Percentiles rank a stretch among this genome's conserved stretches.
phyloP scores from a whole-genome alignment of 2,888 invertebrate species.

The Venustoraphidia nigricollis region DNA sequence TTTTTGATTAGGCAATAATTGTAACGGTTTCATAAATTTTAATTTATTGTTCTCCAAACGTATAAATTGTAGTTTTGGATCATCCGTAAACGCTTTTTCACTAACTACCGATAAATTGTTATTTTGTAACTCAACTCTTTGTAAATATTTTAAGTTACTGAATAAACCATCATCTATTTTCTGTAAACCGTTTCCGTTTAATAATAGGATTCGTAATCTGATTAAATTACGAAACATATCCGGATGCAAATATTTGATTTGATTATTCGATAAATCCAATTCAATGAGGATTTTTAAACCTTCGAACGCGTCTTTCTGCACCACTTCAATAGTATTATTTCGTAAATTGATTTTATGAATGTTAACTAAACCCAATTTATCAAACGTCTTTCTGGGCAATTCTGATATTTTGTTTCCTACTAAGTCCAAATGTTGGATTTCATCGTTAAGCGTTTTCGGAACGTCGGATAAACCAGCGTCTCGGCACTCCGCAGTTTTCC shows the following conservation, averaged over 20 bases:
- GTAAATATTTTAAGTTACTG: constrained; percentile 52
- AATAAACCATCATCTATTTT: constrained; percentile 63
- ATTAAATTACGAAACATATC: constrained; percentile 55
- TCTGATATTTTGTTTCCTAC: constrained; percentile 52
- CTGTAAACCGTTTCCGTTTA: constrained; percentile 62
- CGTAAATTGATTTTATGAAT: constrained; percentile 64
- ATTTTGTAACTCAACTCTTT: constrained; percentile 60
- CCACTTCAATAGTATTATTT: constrained; percentile 54
- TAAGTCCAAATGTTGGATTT: constrained; percentile 57
- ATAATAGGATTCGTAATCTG: constrained; percentile 51
- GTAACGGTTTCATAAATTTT: constrained; percentile 36
- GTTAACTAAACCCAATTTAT: constrained; percentile 53
- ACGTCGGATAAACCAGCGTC: constrained; percentile 47
- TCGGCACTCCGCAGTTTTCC: constrained; percentile 69
- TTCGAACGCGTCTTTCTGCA: constrained; percentile 62
- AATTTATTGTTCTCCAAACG: constrained; percentile 61
- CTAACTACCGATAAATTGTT: constrained; percentile 57
- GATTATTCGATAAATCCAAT: constrained; percentile 65
- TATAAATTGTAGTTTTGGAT: constrained; percentile 50
- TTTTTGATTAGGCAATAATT: constrained; percentile 26
- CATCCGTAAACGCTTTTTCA: constrained; percentile 51
- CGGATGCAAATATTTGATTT: constrained; percentile 44
- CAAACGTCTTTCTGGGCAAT: constrained; percentile 51
- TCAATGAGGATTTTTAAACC: constrained; percentile 66
- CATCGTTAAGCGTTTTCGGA: constrained; percentile 55